phyloP scores from a whole-genome alignment of 1,140 invertebrate genomes.

The Brachionus paranguensis region DNA sequence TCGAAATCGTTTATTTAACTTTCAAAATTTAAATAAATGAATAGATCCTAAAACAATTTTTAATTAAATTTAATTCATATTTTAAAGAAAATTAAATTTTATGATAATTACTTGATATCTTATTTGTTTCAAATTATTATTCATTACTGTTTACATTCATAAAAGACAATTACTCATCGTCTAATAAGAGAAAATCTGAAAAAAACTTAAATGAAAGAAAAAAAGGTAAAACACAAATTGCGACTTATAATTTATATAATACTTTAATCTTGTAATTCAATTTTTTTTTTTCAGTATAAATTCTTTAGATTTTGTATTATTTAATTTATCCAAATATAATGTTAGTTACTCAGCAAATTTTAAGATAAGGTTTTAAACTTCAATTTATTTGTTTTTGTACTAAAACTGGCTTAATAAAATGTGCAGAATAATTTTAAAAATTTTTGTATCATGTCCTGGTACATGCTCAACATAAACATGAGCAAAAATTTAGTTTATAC shows the following conservation, averaged over 20 bases:
- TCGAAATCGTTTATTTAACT: not conserved
- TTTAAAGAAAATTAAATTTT: not conserved
- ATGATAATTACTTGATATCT: too few relatives aligned
- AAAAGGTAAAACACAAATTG: too few relatives aligned
- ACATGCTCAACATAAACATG: not conserved
- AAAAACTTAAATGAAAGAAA: too few relatives aligned
- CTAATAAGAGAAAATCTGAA: too few relatives aligned
- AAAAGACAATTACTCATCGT: too few relatives aligned
- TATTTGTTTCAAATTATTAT: too few relatives aligned
- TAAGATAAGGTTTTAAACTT: not conserved
- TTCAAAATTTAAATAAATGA: not conserved
- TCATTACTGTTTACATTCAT: too few relatives aligned
- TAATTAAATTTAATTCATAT: not conserved
- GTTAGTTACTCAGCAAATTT: not conserved
- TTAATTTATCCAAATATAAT: not conserved
- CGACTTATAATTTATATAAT: too few relatives aligned
- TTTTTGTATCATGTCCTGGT: not conserved
- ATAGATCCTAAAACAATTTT: not conserved
- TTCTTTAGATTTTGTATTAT: not conserved
- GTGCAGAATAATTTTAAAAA: not conserved
- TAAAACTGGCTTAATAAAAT: not conserved
- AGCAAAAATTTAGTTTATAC: not conserved
- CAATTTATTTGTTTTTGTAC: not conserved
- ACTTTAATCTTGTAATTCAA: not conserved
- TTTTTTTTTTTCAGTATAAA: not conserved